Evolutionary conservation across 2,888 invertebrate species (phyloP).

Genomic region (Metallyticus violacea): DNA sequence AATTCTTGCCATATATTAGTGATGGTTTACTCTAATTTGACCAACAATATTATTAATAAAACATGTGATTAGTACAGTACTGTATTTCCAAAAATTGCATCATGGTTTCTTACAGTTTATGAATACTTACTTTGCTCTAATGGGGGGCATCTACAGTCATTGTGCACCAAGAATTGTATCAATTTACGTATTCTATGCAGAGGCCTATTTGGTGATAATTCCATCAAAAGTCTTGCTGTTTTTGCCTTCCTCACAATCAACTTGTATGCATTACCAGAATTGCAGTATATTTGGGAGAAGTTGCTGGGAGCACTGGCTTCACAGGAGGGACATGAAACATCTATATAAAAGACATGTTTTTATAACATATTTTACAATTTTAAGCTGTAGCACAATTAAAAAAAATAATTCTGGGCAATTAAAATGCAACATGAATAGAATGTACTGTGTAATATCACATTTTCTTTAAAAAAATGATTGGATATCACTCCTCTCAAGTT

Average conservation of each 20-base stretch:
- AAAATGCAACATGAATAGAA: neutral
- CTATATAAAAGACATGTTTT: neutral
- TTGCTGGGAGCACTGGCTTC: conserved; percentile 20
- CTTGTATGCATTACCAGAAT: conserved; percentile 29
- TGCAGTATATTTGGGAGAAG: conserved; percentile 30
- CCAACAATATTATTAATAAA: too few relatives aligned
- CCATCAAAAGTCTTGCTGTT: conserved; percentile 26
- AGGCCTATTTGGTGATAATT: conserved; percentile 25
- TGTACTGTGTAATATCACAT: too few relatives aligned
- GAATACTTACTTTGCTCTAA: conserved; percentile 27
- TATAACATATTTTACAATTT: neutral
- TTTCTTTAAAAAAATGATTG: too few relatives aligned
- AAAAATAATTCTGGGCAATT: neutral
- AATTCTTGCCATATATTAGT: too few relatives aligned
- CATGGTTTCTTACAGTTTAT: too few relatives aligned
- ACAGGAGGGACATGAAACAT: conserved; percentile 28
- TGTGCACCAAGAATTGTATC: conserved; percentile 5
- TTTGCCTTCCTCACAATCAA: conserved; percentile 22
- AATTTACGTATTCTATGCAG: conserved; percentile 21
- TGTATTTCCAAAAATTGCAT: too few relatives aligned
- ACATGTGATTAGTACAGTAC: too few relatives aligned
- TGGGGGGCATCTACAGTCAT: conserved; percentile 27
- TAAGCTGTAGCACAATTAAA: neutral
- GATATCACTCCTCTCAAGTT: too few relatives aligned
- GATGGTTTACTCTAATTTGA: too few relatives aligned